Evolutionary conservation across 37 sponge, comb jelly and placozoan species (phyloP).

Genomic region (Diacarnus erythraeanus): DNA sequence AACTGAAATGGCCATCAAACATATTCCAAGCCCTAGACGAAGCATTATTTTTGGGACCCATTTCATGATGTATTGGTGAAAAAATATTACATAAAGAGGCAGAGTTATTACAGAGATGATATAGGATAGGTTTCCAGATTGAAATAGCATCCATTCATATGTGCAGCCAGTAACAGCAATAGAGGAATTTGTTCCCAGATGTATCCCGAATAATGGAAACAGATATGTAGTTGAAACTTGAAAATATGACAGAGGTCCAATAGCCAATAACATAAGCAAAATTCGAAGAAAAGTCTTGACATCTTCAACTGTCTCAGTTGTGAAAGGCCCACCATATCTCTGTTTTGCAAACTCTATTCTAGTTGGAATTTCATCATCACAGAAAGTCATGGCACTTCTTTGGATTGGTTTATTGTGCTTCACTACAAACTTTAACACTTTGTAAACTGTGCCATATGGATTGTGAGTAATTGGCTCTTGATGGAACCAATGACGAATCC

Average conservation of each 20-base stretch:
- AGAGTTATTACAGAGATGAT: not conserved
- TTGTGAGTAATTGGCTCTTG: not conserved
- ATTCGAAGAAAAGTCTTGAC: slow-evolving; percentile 26
- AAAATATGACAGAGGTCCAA: not conserved
- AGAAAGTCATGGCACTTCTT: slow-evolving; percentile 14
- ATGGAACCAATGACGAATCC: not conserved
- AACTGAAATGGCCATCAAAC: not conserved
- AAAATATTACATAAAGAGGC: not conserved
- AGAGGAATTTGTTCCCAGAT: not conserved
- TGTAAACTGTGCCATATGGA: slow-evolving; percentile 12
- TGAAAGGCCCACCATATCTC: slow-evolving; percentile 31
- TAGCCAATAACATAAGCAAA: not conserved
- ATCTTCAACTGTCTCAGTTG: slow-evolving; percentile 26
- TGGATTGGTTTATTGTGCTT: slow-evolving; percentile 20
- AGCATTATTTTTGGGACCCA: not conserved
- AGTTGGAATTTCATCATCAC: slow-evolving; percentile 16
- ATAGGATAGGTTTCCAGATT: not conserved
- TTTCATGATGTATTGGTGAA: not conserved
- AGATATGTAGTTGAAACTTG: not conserved
- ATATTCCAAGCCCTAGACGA: not conserved
- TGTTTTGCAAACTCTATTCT: slow-evolving; percentile 20
- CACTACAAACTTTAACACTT: slow-evolving; percentile 12
- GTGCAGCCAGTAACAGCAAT: not conserved
- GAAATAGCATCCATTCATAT: not conserved
- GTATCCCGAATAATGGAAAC: not conserved